Conservation (phyloP, 1,140 invertebrate genomes). For the Drosophila nikananu region DNA sequence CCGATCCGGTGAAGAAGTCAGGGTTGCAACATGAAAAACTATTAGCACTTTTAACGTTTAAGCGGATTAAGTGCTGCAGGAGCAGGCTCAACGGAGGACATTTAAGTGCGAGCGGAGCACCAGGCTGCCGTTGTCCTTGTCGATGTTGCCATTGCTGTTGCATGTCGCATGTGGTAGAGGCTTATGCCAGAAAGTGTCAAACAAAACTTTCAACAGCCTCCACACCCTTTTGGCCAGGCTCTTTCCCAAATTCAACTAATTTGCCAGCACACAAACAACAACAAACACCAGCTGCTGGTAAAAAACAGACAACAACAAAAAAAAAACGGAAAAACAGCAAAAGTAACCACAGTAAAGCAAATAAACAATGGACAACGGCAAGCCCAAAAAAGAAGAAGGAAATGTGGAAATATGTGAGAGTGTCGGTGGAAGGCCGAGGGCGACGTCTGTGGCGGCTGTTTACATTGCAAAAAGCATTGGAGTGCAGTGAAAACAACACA, state of each 20-base stretch:
- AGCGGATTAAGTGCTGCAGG: conserved; percentile 72
- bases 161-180: conserved; percentile 67
- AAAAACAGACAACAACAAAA: not conserved
- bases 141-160: conserved; percentile 34
- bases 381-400: conserved; percentile 23
- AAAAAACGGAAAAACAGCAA: conserved; percentile 49
- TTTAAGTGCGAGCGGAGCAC: conserved; percentile 53
- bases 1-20: conserved; percentile 59
- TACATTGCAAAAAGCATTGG: conserved; percentile 83
- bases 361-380: conserved; percentile 60
- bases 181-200: conserved; percentile 65
- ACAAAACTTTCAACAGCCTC: conserved; percentile 58
- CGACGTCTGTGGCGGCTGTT: conserved; percentile 57
- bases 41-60: conserved; percentile 82
- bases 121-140: conserved; percentile 41
- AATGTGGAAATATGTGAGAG: conserved; percentile 71
- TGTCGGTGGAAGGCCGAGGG: conserved; percentile 31
- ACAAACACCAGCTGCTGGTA: conserved; percentile 40
- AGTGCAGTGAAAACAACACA: conserved; percentile 78
- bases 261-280: conserved; percentile 56
- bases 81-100: conserved; percentile 58
- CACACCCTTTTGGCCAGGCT: conserved; percentile 22
- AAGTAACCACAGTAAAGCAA: conserved; percentile 76
- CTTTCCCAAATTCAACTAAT: conserved; percentile 73
- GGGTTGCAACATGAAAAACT: conserved; percentile 79